Conservation (phyloP, 1,140 invertebrate species). For the Neodiprion lecontei region DNA sequence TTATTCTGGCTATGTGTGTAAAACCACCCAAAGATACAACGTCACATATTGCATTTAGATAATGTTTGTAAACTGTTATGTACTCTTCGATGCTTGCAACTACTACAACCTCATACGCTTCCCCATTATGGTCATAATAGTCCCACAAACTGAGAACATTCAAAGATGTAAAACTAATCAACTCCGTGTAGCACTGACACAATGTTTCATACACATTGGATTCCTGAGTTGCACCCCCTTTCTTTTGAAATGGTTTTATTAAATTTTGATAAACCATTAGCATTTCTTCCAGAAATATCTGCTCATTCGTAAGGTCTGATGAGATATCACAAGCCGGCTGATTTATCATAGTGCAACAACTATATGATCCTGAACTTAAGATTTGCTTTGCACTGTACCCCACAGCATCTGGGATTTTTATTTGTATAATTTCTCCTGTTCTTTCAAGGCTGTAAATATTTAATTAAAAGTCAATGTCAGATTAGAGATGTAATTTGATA, state of each 20-base stretch:
- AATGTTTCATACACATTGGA: constrained; percentile 68
- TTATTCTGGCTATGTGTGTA: constrained; percentile 68
- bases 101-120: constrained; percentile 70
- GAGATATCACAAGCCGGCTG: constrained; percentile 51
- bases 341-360: constrained; percentile 46
- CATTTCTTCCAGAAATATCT: constrained; percentile 74
- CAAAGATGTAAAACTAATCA: constrained; percentile 73
- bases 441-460: constrained; percentile 40
- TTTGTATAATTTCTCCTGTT: constrained; percentile 48
- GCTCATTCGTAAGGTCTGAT: constrained; percentile 68
- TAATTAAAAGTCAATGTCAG: not conserved
- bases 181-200: constrained; percentile 72
- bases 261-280: constrained; percentile 68
- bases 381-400: constrained; percentile 47
- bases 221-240: constrained; percentile 63
- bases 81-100: constrained; percentile 76
- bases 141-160: constrained; percentile 72
- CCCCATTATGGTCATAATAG: constrained; percentile 69
- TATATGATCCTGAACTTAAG: constrained; percentile 54
- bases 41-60: constrained; percentile 77
- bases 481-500: not conserved
- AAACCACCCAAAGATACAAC: constrained; percentile 77
- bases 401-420: constrained; percentile 44
- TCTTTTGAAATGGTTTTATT: constrained; percentile 70
- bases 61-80: constrained; percentile 75